Conservation (phyloP, 2,113 vertebrate genomes). For the Festucalex cinctus region DNA sequence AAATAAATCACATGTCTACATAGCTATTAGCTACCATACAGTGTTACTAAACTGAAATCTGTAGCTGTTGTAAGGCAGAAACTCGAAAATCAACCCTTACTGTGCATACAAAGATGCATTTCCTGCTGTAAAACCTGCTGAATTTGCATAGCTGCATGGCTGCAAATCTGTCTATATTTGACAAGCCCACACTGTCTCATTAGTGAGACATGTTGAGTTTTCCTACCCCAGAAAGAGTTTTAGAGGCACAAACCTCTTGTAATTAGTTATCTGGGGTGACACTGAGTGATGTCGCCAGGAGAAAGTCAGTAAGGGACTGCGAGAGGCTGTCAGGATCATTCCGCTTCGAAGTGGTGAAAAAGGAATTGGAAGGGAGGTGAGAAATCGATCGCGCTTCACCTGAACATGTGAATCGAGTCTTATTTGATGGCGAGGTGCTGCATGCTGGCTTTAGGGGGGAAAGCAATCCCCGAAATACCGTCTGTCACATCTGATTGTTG, state of each 20-base stretch:
- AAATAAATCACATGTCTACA: too few relatives aligned
- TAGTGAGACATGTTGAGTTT: constrained; percentile 15
- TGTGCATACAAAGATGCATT: constrained; percentile 21
- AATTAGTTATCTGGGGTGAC: constrained; percentile 31
- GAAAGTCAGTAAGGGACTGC: constrained; percentile 17
- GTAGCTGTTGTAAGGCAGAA: background rate
- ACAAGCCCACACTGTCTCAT: background rate
- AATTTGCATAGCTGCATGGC: constrained; percentile 27
- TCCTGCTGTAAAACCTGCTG: constrained; percentile 5
- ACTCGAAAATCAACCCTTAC: constrained; percentile 17
- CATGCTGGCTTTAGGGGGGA: constrained; percentile 20
- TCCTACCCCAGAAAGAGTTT: constrained; percentile 12
- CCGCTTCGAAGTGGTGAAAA: constrained; percentile 15
- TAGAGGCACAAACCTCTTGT: constrained; percentile 2
- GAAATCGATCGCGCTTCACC: constrained; percentile 30
- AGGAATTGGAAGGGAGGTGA: constrained; percentile 27
- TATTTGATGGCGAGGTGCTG: constrained; percentile 1
- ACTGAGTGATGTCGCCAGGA: constrained; percentile 22
- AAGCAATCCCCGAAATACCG: constrained; percentile 18
- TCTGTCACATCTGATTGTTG: constrained; percentile 39
- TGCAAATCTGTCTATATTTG: constrained; percentile 6
- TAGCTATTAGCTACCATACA: too few relatives aligned
- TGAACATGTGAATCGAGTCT: constrained; percentile 30
- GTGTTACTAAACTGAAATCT: too few relatives aligned
- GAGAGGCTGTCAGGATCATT: constrained; percentile 40